Evolutionary conservation across 23 tunicate species (phyloP).

Genomic region (Trididemnum nubilum): DNA sequence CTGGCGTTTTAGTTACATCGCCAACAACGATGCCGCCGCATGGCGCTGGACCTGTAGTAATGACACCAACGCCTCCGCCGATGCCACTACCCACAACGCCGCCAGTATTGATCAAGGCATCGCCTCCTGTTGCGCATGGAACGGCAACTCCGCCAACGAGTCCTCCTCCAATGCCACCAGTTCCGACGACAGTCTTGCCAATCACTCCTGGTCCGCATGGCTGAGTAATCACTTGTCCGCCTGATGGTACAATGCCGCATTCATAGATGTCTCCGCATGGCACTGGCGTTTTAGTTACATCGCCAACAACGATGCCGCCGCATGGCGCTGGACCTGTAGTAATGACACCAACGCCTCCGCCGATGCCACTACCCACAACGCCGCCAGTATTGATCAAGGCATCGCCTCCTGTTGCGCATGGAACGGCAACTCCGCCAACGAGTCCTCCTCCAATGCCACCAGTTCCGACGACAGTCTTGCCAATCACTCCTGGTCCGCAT

Average conservation of each 20-base stretch:
- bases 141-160: background rate
- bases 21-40: constrained; percentile 4
- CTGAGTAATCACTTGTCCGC: background rate
- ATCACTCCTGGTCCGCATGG: constrained; percentile 4
- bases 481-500: constrained; percentile 3
- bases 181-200: background rate
- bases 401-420: background rate
- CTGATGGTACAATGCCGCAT: constrained; percentile 2
- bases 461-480: background rate
- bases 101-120: background rate
- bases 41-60: background rate
- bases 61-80: background rate
- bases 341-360: background rate
- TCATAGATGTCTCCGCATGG: constrained; percentile 2
- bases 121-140: background rate
- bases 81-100: background rate
- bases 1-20: background rate
- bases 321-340: background rate
- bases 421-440: background rate
- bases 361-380: background rate
- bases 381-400: background rate
- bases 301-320: constrained; percentile 1
- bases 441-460: background rate
- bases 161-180: background rate
- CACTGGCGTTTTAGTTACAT: background rate